Evolutionary conservation across 2,113 vertebrate genomes (phyloP).

Genomic region (Oryzias curvinotus): DNA sequence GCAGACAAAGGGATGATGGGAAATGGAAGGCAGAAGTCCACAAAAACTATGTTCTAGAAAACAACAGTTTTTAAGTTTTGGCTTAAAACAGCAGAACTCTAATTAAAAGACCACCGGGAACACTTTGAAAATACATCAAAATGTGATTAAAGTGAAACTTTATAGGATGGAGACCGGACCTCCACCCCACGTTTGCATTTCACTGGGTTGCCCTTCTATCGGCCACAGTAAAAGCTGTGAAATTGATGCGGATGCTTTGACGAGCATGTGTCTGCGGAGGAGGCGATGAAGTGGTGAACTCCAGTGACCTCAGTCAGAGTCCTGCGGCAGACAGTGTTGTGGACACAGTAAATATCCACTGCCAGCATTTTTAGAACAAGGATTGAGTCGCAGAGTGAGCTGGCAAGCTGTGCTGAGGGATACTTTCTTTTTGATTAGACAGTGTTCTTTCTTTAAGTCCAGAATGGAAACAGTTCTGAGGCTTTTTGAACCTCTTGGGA

Average conservation of each 20-base stretch:
- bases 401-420: constrained; percentile 43
- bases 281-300: constrained; percentile 82
- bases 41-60: too few species aligned
- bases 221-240: constrained; percentile 8
- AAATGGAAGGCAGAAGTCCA: too few species aligned
- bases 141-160: background rate
- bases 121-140: too few species aligned
- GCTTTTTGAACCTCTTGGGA: constrained; percentile 41
- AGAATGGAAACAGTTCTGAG: constrained; percentile 45
- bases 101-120: too few species aligned
- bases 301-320: constrained; percentile 18
- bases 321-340: constrained; percentile 62
- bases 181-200: constrained; percentile 7
- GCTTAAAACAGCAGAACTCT: too few species aligned
- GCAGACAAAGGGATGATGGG: too few species aligned
- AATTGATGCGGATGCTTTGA: constrained; percentile 30
- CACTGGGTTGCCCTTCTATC: constrained; percentile 17
- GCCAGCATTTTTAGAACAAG: constrained; percentile 61
- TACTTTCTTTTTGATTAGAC: constrained; percentile 66
- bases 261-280: constrained; percentile 39
- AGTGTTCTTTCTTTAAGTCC: constrained; percentile 37
- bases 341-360: constrained; percentile 42
- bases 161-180: constrained; percentile 4
- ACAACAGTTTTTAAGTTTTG: too few species aligned
- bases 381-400: constrained; percentile 41